A percentile compares a stretch with the other conserved stretches of the same genome.
These are phyloP conservation scores for Orycteropus afer DNA, from an alignment of 2,113 vertebrate species.

Conservation along the genomic window DNA sequence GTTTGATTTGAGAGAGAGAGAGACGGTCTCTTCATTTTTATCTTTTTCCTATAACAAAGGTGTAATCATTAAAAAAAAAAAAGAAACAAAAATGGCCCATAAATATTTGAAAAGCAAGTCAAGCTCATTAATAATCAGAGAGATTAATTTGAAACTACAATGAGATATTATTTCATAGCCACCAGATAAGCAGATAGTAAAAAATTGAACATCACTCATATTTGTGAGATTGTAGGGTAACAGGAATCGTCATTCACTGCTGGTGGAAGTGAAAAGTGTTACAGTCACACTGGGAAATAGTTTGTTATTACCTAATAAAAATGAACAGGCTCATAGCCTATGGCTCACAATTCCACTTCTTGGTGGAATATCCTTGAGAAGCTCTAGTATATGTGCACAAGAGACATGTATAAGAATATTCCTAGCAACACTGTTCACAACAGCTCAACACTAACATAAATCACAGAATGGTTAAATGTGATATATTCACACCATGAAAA, in stretches of 20 bases:
- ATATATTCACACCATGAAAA: not conserved
- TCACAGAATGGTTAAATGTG: not conserved
- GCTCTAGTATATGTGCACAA: not conserved
- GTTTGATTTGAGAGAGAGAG: too few relatives aligned
- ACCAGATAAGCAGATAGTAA: not conserved
- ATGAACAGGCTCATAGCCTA: slow-evolving; percentile 16
- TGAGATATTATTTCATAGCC: not conserved
- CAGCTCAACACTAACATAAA: not conserved
- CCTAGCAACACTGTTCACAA: not conserved
- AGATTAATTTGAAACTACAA: slow-evolving; percentile 55
- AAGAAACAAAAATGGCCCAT: not conserved
- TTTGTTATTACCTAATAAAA: slow-evolving; percentile 61
- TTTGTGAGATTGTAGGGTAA: not conserved
- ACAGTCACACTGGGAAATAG: slow-evolving; percentile 38
- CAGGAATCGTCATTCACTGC: slow-evolving; percentile 12
- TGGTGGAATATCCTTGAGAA: not conserved
- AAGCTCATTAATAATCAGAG: slow-evolving; percentile 3
- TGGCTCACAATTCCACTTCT: not conserved
- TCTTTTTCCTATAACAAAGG: too few relatives aligned
- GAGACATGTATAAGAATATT: not conserved
- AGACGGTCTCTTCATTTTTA: too few relatives aligned
- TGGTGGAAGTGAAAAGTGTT: slow-evolving; percentile 45
- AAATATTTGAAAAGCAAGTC: not conserved
- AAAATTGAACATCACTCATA: not conserved
- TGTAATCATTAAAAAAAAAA: too few relatives aligned